Percentiles rank a stretch among this genome's conserved stretches.
phyloP scores from a whole-genome alignment of 2,113 vertebrate genomes.

The Steatornis caripensis region DNA sequence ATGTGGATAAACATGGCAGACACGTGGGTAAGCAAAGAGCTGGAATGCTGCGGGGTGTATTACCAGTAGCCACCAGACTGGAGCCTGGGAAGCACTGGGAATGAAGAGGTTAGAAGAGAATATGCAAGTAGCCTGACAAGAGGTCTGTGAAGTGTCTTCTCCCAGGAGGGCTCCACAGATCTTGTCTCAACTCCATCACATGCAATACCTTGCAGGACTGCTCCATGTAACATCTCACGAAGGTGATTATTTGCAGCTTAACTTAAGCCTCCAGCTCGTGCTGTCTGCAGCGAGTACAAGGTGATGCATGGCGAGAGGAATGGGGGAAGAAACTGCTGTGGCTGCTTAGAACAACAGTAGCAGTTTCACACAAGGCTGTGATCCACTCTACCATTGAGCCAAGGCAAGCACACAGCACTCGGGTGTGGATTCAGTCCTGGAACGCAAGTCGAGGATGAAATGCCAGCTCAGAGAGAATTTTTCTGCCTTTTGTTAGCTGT shows the following conservation, averaged over 20 bases:
- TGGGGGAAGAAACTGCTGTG: accelerated
- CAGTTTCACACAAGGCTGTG: not conserved
- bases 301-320: not conserved
- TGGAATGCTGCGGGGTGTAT: accelerated
- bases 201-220: not conserved
- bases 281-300: not conserved
- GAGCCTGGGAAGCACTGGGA: not conserved
- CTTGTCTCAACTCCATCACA: not conserved
- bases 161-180: not conserved
- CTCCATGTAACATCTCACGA: not conserved
- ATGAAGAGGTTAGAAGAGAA: not conserved
- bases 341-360: not conserved
- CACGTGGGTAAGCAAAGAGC: not conserved
- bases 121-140: not conserved
- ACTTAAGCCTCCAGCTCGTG: not conserved
- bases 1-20: accelerated
- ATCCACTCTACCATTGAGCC: not conserved
- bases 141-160: not conserved
- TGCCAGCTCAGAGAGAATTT: not conserved
- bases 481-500: not conserved
- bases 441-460: not conserved
- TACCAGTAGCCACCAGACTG: not conserved
- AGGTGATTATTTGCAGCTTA: not conserved
- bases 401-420: not conserved
- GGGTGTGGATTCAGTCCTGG: not conserved